Percentiles rank a stretch among this genome's conserved stretches.
Conservation (phyloP, 2,113 vertebrate species). For the Pyrgilauda ruficollis region DNA sequence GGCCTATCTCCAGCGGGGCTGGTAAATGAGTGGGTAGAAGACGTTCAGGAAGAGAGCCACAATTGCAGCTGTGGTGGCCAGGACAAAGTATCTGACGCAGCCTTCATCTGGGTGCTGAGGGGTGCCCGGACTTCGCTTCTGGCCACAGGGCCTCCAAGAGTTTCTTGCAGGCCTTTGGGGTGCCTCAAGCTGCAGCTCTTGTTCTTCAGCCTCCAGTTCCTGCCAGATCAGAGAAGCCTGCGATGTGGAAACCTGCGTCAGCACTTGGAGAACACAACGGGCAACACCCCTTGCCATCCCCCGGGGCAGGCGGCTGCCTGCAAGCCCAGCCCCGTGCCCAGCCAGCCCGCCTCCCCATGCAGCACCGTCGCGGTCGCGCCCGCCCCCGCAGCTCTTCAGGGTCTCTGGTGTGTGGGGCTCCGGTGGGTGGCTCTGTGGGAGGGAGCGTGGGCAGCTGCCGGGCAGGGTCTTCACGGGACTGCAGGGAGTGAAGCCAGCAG, state of each 20-base stretch:
- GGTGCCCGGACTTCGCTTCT: constrained; percentile 68
- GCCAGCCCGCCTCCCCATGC: constrained; percentile 58
- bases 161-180: constrained; percentile 70
- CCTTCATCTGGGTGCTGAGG: constrained; percentile 82
- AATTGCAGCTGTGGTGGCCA: constrained; percentile 87
- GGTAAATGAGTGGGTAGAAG: constrained; percentile 87
- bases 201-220: constrained; percentile 97
- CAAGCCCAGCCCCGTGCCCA: constrained; percentile 50
- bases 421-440: not conserved
- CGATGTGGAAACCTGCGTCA: constrained; percentile 98
- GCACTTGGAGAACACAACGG: constrained; percentile 76
- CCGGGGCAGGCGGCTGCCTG: constrained; percentile 23
- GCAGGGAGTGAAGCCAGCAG: not conserved
- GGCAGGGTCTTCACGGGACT: not conserved
- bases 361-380: not conserved
- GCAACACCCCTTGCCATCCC: constrained; percentile 60
- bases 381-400: not conserved
- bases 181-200: constrained; percentile 59
- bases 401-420: not conserved
- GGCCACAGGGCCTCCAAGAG: constrained; percentile 66
- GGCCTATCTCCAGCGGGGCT: constrained; percentile 79
- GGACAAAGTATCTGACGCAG: constrained; percentile 87
- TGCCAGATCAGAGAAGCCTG: constrained; percentile 99
- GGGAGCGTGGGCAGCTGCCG: not conserved
- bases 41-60: constrained; percentile 89